Conservation (phyloP, 1,140 invertebrate genomes). For the Theocolax elegans region DNA sequence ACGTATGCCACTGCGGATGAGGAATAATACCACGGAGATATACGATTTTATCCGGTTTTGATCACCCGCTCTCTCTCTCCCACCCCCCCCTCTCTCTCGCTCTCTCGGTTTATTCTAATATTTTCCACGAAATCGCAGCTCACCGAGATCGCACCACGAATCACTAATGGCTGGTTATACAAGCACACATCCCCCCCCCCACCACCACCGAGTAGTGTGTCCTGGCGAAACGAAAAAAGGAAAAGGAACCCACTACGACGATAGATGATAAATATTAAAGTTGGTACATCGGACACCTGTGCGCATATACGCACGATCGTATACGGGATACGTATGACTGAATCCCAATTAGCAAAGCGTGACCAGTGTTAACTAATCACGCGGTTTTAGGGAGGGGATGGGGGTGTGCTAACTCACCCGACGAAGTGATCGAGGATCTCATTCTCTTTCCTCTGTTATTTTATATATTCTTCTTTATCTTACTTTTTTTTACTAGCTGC, state of each 20-base stretch:
- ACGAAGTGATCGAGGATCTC: no score
- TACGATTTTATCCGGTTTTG: conserved; percentile 47
- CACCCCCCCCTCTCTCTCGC: conserved; percentile 10
- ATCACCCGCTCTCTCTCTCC: conserved; percentile 45
- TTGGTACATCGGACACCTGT: no score
- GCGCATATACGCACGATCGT: no score
- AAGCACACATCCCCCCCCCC: conserved; percentile 46
- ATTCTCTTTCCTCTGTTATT: no score
- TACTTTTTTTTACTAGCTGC: not conserved
- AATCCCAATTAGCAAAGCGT: conserved; percentile 64
- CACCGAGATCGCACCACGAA: conserved; percentile 49
- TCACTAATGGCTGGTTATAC: conserved; percentile 33
- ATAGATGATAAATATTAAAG: conserved; percentile 65
- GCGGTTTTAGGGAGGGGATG: conserved; percentile 44
- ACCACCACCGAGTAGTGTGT: conserved; percentile 37
- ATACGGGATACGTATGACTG: conserved; percentile 51
- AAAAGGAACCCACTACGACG: conserved; percentile 46
- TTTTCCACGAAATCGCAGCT: conserved; percentile 56
- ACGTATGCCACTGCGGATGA: conserved; percentile 38
- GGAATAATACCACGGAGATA: conserved; percentile 20
- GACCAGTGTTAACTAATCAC: conserved; percentile 59
- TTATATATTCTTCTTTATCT: not conserved
- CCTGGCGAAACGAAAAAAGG: conserved; percentile 33
- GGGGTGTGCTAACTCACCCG: no score
- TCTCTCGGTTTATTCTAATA: conserved; percentile 62